phyloP scores from a whole-genome alignment of 1,140 invertebrate genomes.

The Bombyx mori region ASM3026992v2 NC_085125.1:13412001-13412500 shows the following conservation, averaged over 20 bases:
- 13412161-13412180: conserved; percentile 63
- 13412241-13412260: conserved; percentile 65
- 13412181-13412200: conserved; percentile 78
- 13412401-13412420: conserved; percentile 78
- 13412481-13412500: conserved; percentile 75
- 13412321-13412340: conserved; percentile 76
- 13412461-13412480: conserved; percentile 74
- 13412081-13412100: conserved; percentile 79
- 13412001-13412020: conserved; percentile 57
- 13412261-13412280: conserved; percentile 70
- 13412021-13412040: conserved; percentile 74
- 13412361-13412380: conserved; percentile 72
- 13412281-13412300: conserved; percentile 80
- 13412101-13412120: conserved; percentile 70
- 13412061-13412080: conserved; percentile 74
- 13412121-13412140: conserved; percentile 59
- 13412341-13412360: conserved; percentile 67
- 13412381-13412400: conserved; percentile 75
- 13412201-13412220: conserved; percentile 82
- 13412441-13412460: conserved; percentile 32
- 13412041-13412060: conserved; percentile 76
- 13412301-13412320: conserved; percentile 82
- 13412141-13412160: conserved; percentile 79
- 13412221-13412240: conserved; percentile 80
- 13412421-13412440: conserved; percentile 24